These are phyloP conservation scores for Papilio dardanus DNA, from an alignment of 1,140 invertebrate species.

Conservation along the genomic window DNA sequence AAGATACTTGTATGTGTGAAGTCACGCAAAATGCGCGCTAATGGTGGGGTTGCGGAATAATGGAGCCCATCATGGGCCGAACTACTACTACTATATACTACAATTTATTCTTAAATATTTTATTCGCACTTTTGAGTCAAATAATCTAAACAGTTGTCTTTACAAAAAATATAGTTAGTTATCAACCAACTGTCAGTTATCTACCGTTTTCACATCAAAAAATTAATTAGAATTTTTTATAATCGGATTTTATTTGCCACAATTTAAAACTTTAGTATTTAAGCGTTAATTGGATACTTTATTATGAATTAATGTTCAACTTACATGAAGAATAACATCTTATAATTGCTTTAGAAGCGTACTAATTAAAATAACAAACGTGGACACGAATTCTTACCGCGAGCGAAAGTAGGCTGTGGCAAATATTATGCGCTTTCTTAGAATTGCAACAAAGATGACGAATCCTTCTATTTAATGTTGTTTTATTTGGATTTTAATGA, in stretches of 20 bases:
- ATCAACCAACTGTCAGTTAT: too few relatives aligned
- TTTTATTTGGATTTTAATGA: background rate
- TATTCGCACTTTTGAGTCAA: too few relatives aligned
- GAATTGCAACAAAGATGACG: slow-evolving; percentile 15
- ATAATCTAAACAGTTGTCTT: too few relatives aligned
- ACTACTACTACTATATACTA: too few relatives aligned
- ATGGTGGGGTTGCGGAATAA: too few relatives aligned
- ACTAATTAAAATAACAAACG: slow-evolving; percentile 39
- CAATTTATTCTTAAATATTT: too few relatives aligned
- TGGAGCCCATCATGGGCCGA: too few relatives aligned
- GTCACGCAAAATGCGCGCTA: too few relatives aligned
- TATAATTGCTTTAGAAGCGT: slow-evolving; percentile 23
- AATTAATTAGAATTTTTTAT: background rate
- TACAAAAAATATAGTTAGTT: too few relatives aligned
- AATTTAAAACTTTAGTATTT: background rate
- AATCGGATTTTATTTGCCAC: background rate
- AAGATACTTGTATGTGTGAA: too few relatives aligned
- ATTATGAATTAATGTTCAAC: background rate
- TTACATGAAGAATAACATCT: slow-evolving; percentile 8
- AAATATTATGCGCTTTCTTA: slow-evolving; percentile 38
- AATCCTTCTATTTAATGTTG: background rate
- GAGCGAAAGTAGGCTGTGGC: slow-evolving; percentile 42
- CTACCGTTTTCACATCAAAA: too few relatives aligned
- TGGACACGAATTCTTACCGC: slow-evolving; percentile 32
- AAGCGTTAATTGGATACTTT: slow-evolving; percentile 3